Evolutionary conservation across 2,113 vertebrate species (phyloP).

Genomic region (Rynchops niger): DNA sequence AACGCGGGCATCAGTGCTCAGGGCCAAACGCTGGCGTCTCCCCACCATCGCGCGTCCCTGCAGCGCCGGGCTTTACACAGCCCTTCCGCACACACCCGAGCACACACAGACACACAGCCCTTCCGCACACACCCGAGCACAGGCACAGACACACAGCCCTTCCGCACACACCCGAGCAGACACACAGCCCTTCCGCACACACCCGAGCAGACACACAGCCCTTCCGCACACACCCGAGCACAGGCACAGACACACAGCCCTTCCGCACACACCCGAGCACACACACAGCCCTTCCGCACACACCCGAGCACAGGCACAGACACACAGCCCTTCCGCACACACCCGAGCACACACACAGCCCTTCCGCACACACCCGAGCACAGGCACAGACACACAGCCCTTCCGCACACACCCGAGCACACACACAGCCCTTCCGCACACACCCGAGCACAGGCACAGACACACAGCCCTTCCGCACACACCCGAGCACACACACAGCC

Average conservation of each 20-base stretch:
- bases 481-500: no score
- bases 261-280: background rate
- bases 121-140: background rate
- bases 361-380: background rate
- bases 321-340: accelerated
- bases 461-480: background rate
- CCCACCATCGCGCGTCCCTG: accelerated
- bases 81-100: background rate
- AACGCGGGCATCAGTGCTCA: background rate
- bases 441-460: background rate
- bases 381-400: accelerated
- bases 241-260: accelerated
- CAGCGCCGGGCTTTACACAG: background rate
- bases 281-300: accelerated
- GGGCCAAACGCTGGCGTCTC: background rate
- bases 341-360: background rate
- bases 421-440: accelerated
- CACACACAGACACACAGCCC: no score
- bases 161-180: background rate
- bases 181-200: accelerated
- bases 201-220: background rate
- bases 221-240: background rate
- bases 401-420: background rate
- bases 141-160: no score
- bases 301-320: background rate